Base-by-base conservation (phyloP, 2,888 invertebrate genomes). In the Iselma pallidipennis region DNA sequence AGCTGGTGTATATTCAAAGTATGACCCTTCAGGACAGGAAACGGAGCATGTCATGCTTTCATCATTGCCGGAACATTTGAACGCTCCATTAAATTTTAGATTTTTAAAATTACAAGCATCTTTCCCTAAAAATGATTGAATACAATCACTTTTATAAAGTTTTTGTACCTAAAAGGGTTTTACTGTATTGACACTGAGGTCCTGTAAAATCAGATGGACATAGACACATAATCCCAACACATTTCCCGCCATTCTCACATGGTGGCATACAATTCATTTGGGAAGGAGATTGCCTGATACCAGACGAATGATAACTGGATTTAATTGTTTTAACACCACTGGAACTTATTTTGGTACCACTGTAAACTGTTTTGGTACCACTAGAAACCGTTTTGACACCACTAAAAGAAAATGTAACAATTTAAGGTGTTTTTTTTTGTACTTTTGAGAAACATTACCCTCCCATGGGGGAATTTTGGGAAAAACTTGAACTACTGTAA, bases 231-330 rank as follows among this genome's bases (percentile, higher is more conserved):
- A 88, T 85, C 0, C 90, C 85, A 0, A 93, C 81, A 76, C 95
- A 96, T n/a, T 86, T 85, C 0, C 95, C 95, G 0, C 91, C 93
- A 75, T 95, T 93, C 62, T 85, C 77, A 75, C 95, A 96, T 0
- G 89, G 84, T 0, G 92, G 93, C 55, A 83, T 78, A 68, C 91
- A 91, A 21, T 6, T 16, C 16, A 14, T 14, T 2, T 9, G 5
- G 2, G 16, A 16, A 9, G 37, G 7, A 7, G 16, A 5, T 9
- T 37, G 7, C 0, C 37, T 16, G 2, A 2, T 16, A 2, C 37
- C 16, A 16, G 16, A 6, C 4, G 7, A n/a, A n/a, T n/a, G 0
- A 37, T 16, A 37, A 16, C 37, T 37, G 7, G 37, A 37, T 37
- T 37, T 37, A 9, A 37, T 16, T 7, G 37, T 6, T 37, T 37